Evolutionary conservation across 2,113 vertebrate species (phyloP).

Genomic region (Sylvilagus bachmani): DNA sequence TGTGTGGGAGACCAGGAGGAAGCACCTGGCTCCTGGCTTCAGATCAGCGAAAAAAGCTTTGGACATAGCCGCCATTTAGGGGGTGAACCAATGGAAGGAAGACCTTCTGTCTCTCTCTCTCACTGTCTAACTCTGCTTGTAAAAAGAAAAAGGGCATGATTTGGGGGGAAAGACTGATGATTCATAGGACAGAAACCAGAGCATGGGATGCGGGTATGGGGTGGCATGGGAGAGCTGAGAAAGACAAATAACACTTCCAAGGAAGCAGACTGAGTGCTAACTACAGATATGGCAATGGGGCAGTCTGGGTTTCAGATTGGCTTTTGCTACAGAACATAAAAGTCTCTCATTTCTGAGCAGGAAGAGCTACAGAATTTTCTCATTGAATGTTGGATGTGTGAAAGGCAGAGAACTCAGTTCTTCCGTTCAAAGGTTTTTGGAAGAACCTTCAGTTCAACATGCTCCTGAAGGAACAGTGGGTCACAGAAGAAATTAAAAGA

Average conservation of each 20-base stretch:
- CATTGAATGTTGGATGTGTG: not conserved
- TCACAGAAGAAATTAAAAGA: too few species aligned
- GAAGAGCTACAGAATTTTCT: not conserved
- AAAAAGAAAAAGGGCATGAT: not conserved
- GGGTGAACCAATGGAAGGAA: too few species aligned
- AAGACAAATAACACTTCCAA: not conserved
- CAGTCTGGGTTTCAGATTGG: not conserved
- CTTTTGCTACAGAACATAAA: not conserved
- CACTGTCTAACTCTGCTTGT: too few species aligned
- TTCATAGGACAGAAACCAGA: not conserved
- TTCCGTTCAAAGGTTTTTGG: not conserved
- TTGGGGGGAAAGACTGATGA: not conserved
- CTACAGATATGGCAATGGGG: not conserved
- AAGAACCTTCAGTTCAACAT: not conserved
- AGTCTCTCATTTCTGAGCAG: not conserved
- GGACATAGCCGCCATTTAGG: too few species aligned
- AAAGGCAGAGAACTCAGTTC: not conserved
- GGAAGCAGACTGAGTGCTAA: not conserved
- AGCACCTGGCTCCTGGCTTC: too few species aligned
- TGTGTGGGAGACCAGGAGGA: too few species aligned
- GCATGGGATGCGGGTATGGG: too few species aligned
- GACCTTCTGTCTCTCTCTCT: too few species aligned
- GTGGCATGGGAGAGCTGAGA: not conserved
- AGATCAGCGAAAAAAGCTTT: too few species aligned
- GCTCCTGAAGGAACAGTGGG: too few species aligned